Conservation (phyloP, 2,888 invertebrate genomes). For the Tipula vernalis region DNA sequence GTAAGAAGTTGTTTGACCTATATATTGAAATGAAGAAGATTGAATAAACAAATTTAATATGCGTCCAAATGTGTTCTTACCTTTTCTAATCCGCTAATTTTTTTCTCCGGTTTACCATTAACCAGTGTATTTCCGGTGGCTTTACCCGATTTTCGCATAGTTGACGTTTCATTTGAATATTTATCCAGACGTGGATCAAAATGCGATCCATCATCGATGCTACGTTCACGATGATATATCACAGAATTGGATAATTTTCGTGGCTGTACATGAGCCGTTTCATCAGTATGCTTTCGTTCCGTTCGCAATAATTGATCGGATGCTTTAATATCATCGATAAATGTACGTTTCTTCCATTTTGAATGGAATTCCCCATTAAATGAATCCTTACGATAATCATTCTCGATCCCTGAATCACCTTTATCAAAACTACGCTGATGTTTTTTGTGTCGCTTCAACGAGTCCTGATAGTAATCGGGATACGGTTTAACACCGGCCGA, state of each 20-base stretch:
- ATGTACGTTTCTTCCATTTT: constrained; percentile 35
- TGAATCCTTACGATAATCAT: constrained; percentile 64
- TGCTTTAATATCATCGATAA: constrained; percentile 55
- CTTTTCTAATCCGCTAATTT: constrained; percentile 59
- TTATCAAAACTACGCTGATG: constrained; percentile 38
- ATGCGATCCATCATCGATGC: constrained; percentile 54
- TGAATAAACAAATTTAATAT: constrained; percentile 11
- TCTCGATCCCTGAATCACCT: constrained; percentile 68
- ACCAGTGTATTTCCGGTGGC: constrained; percentile 19
- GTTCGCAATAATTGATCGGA: constrained; percentile 58
- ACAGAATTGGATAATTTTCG: constrained; percentile 41
- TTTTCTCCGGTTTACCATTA: constrained; percentile 40
- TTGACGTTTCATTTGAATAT: constrained; percentile 38
- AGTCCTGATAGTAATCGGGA: constrained; percentile 46
- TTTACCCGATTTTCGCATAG: constrained; percentile 14
- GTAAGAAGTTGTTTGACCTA: constrained; percentile 65
- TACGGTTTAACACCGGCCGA: background rate
- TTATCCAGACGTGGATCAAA: constrained; percentile 52
- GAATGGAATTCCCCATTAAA: constrained; percentile 40
- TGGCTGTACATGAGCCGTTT: constrained; percentile 30
- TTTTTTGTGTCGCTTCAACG: constrained; percentile 42
- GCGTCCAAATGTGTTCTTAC: constrained; percentile 38
- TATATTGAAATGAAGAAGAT: constrained; percentile 8
- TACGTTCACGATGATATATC: constrained; percentile 40
- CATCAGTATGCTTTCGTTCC: constrained; percentile 60